These are phyloP conservation scores for Hydropsyche tenuis DNA, from an alignment of 1,140 invertebrate genomes.

Conservation along the genomic window DNA sequence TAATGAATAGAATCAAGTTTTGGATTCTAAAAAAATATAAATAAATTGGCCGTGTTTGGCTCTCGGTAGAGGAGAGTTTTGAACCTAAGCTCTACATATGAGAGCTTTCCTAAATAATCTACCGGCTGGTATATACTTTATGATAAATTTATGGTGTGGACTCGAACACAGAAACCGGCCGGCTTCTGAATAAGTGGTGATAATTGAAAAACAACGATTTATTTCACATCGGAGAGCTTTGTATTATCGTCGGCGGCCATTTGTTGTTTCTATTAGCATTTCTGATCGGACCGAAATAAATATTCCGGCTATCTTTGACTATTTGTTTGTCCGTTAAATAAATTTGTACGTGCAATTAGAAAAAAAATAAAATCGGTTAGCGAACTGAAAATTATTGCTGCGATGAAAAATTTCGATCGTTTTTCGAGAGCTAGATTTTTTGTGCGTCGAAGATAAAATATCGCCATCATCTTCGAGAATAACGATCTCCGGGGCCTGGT, in stretches of 20 bases:
- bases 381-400: background rate
- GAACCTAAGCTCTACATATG: background rate
- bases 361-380: background rate
- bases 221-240: background rate
- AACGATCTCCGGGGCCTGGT: background rate
- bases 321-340: background rate
- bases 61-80: background rate
- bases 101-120: conserved; percentile 1
- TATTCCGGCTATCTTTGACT: conserved; percentile 3
- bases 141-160: conserved; percentile 35
- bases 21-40: too few relatives aligned
- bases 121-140: conserved; percentile 9
- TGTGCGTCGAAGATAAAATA: conserved; percentile 8
- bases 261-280: conserved; percentile 36
- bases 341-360: background rate
- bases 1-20: too few relatives aligned
- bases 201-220: conserved; percentile 36
- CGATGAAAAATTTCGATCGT: background rate
- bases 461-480: conserved; percentile 5
- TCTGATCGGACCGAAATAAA: conserved; percentile 33
- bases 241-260: conserved; percentile 32
- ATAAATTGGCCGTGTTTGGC: too few relatives aligned
- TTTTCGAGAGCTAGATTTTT: background rate
- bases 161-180: conserved; percentile 5
- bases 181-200: conserved; percentile 31